Evolutionary conservation across 2,888 invertebrate genomes (phyloP), one percentile per base, ranked within the genome.

Genomic region (Drosophila bunnanda): DNA sequence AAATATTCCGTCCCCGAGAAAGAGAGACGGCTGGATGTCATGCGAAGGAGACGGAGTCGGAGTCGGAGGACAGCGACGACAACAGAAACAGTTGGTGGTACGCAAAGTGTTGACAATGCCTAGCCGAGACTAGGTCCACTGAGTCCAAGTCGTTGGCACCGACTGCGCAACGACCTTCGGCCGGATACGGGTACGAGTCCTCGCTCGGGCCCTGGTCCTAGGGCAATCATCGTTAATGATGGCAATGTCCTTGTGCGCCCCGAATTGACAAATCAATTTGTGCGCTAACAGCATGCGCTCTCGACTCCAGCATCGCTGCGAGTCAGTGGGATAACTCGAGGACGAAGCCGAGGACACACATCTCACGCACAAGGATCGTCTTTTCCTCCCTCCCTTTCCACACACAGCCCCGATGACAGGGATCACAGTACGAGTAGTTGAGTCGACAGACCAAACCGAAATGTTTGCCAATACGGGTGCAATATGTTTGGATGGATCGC

Each of bases 191-290:
- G n/a, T 38, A 20, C 17, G 50, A 43, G n/a, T 48, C 20, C 36
- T 43, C n/a, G n/a, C n/a, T n/a, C n/a, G n/a, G 60, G 43, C 22
- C 43, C 70, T 68, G 52, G 15, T 53, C 50, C 77, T 78, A 17
- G 30, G 78, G 80, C 79, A 82, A 88, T 85, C 82, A 88, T 89
- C 78, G 86, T 90, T 86, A 90, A 90, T 89, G 83, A 85, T 90
- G 74, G 75, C 79, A 78, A 80, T 87, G 90, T 78, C 89, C 90
- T 89, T 84, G 89, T 76, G 76, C 71, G 70, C 77, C 77, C 71
- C 75, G 75, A 74, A 82, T 87, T 87, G 82, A 87, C 83, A 82
- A 80, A 82, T 89, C 86, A 88, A 90, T 87, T 86, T 77, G 75
- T 80, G 79, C 73, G 76, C 87, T 80, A 84, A 84, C 83, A 84